Evolutionary conservation across 2,113 vertebrate genomes (phyloP).

Genomic region (Ailuropoda melanoleuca): DNA sequence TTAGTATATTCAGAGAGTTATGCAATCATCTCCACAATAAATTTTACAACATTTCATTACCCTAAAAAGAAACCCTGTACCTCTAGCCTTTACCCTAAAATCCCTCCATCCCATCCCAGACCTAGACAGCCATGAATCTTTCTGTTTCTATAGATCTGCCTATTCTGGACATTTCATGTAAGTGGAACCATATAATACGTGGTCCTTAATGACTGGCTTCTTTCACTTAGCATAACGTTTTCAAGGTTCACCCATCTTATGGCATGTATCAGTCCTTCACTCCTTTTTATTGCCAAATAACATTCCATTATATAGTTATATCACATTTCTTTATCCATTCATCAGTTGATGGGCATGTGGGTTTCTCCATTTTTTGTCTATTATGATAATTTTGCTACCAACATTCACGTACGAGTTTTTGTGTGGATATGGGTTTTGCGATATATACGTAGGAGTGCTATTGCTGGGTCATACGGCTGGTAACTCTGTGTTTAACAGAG

Average conservation of each 20-base stretch:
- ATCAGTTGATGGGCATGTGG: not conserved
- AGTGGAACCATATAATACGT: not conserved
- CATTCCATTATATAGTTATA: not conserved
- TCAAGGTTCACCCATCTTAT: not conserved
- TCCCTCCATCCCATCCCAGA: not conserved
- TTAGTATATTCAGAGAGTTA: constrained; percentile 5
- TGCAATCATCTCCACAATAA: not conserved
- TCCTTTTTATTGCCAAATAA: not conserved
- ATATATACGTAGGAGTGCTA: not conserved
- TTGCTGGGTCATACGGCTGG: not conserved
- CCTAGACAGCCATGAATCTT: not conserved
- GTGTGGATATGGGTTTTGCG: not conserved
- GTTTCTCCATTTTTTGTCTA: not conserved
- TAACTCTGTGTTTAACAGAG: not conserved
- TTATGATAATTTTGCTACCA: not conserved
- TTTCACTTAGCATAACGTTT: not conserved
- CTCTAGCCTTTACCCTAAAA: not conserved
- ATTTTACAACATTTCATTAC: not conserved
- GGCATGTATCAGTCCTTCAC: not conserved
- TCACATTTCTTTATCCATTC: not conserved
- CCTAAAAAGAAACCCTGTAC: not conserved
- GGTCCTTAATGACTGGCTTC: not conserved
- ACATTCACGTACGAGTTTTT: not conserved
- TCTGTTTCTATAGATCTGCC: not conserved
- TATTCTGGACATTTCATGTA: not conserved